A percentile compares a stretch with the other conserved stretches of the same genome.
Evolutionary conservation across 2,888 invertebrate species (phyloP).

Genomic region (Macrosiphum euphorbiae): DNA sequence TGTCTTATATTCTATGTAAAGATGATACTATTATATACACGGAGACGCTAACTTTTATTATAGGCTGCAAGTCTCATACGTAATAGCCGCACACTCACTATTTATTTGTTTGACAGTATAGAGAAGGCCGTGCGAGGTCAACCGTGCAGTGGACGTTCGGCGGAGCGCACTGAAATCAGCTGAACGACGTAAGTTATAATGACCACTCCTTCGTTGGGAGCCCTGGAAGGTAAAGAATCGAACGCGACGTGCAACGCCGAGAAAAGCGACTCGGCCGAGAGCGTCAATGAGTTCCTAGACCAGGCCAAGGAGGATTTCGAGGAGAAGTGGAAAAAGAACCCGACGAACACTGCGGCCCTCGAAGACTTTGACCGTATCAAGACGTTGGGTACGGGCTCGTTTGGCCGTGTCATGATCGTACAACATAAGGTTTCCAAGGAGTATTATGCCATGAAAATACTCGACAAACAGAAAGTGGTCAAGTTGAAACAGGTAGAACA

Average conservation of each 20-base stretch:
- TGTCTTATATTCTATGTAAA: too few relatives aligned
- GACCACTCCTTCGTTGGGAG: slow-evolving; percentile 67
- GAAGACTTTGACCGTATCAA: slow-evolving; percentile 99
- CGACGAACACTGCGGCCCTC: slow-evolving; percentile 93
- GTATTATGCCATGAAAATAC: slow-evolving; percentile 99
- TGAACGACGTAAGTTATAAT: slow-evolving; percentile 54
- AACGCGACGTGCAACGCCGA: slow-evolving; percentile 97
- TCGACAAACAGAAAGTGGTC: slow-evolving; percentile 99
- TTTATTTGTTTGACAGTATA: too few relatives aligned
- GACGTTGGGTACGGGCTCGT: slow-evolving; percentile 98
- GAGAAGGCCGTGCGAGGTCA: slow-evolving; percentile 32
- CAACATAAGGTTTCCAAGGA: slow-evolving; percentile 97
- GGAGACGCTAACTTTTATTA: too few relatives aligned
- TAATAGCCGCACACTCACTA: too few relatives aligned
- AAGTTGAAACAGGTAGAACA: slow-evolving; percentile 99
- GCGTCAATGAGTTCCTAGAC: slow-evolving; percentile 98
- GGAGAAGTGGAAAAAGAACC: slow-evolving; percentile 98
- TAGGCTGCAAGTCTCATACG: too few relatives aligned
- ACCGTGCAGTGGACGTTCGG: slow-evolving; percentile 42
- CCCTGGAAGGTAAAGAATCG: slow-evolving; percentile 76
- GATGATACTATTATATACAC: too few relatives aligned
- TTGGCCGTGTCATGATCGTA: slow-evolving; percentile 99
- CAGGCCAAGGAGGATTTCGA: slow-evolving; percentile 98
- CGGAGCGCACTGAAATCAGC: slow-evolving; percentile 41
- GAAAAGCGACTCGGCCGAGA: slow-evolving; percentile 98